Conservation (phyloP, 2,797 vertebrate species). For the Dendrocincla tyrannina region DNA sequence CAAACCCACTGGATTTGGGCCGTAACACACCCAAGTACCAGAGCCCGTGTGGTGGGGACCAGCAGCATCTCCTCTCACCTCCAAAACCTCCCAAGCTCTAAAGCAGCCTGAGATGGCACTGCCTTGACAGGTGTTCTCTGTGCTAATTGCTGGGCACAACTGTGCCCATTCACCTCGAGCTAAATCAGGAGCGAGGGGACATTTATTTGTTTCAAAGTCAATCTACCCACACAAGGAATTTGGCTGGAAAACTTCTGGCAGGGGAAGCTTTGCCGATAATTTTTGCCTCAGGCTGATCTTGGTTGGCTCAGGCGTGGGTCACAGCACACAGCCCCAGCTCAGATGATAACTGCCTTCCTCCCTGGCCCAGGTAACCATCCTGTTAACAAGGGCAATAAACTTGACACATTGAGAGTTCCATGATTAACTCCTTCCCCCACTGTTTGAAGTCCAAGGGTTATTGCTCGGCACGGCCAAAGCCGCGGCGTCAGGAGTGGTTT, state of each 20-base stretch:
- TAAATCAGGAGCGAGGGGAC: neutral
- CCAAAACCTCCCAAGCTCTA: neutral
- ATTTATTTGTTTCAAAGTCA: neutral
- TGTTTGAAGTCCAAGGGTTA: constrained; percentile 46
- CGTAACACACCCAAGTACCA: accelerated
- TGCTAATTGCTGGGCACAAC: neutral
- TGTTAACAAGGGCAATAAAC: constrained; percentile 82
- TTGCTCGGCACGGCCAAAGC: constrained; percentile 43
- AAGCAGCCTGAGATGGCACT: neutral
- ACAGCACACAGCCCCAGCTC: neutral
- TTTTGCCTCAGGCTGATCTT: neutral
- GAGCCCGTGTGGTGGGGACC: neutral
- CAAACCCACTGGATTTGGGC: neutral
- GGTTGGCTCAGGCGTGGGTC: neutral
- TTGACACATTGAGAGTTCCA: constrained; percentile 72
- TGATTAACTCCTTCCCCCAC: constrained; percentile 74
- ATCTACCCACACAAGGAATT: too few species aligned
- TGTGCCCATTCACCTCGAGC: neutral
- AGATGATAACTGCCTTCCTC: constrained; percentile 35
- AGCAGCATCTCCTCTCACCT: neutral
- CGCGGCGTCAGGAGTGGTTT: constrained; percentile 49
- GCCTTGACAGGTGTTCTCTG: neutral
- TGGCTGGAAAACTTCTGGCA: neutral
- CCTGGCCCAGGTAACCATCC: constrained; percentile 60
- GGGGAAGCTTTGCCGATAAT: neutral